Percentiles rank a stretch among this genome's conserved stretches.
Conservation (phyloP, 2,888 invertebrate species). For the Rotaria macrura region DNA sequence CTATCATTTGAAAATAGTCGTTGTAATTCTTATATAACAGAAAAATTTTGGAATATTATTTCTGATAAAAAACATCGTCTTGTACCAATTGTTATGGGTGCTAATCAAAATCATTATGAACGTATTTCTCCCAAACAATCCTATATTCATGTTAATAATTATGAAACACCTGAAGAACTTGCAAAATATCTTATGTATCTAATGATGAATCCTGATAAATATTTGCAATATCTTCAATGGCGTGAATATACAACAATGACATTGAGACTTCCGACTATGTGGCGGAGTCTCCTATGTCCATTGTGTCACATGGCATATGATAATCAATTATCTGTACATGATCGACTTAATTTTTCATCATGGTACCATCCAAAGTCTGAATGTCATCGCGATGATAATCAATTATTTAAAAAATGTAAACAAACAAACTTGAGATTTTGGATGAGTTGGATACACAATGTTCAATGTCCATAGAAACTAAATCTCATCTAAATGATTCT, state of each 20-base stretch:
- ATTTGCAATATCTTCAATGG: neutral
- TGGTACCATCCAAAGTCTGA: neutral
- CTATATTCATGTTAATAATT: conserved; percentile 17
- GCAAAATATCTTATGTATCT: neutral
- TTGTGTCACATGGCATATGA: neutral
- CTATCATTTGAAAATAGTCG: conserved; percentile 9
- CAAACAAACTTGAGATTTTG: neutral
- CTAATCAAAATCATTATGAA: neutral
- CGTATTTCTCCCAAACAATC: conserved; percentile 18
- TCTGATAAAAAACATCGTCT: neutral
- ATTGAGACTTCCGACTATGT: neutral
- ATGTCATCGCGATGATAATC: neutral
- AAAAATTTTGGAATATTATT: conserved; percentile 19
- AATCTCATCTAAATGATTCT: too few species aligned
- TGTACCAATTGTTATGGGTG: neutral
- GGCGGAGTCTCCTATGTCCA: neutral
- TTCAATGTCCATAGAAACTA: neutral
- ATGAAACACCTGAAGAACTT: neutral
- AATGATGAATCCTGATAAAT: neutral
- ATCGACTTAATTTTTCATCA: neutral
- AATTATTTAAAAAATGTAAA: neutral
- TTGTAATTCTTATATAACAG: neutral
- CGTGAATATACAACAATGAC: neutral
- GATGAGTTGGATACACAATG: neutral
- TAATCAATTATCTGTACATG: neutral